Conservation (phyloP, 2,113 vertebrate genomes). For the Acrocephalus arundinaceus region DNA sequence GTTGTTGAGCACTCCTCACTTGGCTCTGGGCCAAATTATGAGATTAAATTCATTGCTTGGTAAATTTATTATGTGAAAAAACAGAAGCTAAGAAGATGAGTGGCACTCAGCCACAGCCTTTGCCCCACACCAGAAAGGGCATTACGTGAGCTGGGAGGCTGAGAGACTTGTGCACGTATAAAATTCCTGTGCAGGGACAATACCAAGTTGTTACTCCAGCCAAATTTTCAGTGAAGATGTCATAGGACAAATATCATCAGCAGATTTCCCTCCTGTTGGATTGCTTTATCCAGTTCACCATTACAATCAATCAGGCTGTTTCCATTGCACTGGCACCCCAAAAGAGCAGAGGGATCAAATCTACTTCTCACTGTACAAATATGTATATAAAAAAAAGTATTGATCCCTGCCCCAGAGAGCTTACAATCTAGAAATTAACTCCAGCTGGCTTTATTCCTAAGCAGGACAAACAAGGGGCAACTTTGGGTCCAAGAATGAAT, state of each 20-base stretch:
- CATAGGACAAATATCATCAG: not conserved
- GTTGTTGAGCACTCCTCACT: not conserved
- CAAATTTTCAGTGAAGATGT: not conserved
- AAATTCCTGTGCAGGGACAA: not conserved
- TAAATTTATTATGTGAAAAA: not conserved
- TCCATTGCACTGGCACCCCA: not conserved
- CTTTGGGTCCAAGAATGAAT: not conserved
- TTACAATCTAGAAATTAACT: constrained; percentile 51
- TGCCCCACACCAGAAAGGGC: not conserved
- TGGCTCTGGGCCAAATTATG: not conserved
- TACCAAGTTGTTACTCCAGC: not conserved
- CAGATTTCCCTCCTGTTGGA: not conserved
- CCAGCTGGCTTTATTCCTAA: not conserved
- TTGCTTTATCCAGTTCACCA: not conserved
- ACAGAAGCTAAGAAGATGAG: not conserved
- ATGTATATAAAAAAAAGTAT: not conserved
- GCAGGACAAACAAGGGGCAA: not conserved
- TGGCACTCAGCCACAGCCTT: not conserved
- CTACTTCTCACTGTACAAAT: not conserved
- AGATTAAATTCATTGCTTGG: not conserved
- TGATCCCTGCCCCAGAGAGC: constrained; percentile 44
- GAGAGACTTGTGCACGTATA: not conserved
- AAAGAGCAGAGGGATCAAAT: not conserved
- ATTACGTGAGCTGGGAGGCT: not conserved
- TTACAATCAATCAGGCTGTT: not conserved